These are phyloP conservation scores for Bubo blakistoni DNA, from an alignment of 2,113 vertebrate genomes.

Conservation along the genomic window DNA sequence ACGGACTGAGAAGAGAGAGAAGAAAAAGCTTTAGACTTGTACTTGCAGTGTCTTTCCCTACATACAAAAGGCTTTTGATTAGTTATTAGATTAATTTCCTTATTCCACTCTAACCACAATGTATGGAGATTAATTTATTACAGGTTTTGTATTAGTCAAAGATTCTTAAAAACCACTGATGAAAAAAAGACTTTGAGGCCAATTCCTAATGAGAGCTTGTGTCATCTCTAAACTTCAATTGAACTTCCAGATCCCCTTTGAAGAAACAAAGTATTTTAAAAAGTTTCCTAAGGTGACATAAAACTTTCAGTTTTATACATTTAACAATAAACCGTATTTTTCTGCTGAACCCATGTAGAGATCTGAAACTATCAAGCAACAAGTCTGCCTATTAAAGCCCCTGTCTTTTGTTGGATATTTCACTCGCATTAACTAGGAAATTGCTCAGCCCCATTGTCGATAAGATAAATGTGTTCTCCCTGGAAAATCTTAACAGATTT, in stretches of 20 bases:
- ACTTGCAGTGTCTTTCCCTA: not conserved
- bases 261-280: not conserved
- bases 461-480: not conserved
- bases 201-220: not conserved
- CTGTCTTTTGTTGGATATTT: constrained; percentile 1
- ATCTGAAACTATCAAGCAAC: constrained; percentile 17
- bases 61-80: not conserved
- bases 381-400: not conserved
- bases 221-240: not conserved
- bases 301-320: not conserved
- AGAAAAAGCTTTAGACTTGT: not conserved
- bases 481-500: constrained; percentile 5
- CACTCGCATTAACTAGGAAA: not conserved
- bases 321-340: not conserved
- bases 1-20: not conserved
- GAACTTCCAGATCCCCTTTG: constrained; percentile 15
- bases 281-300: constrained; percentile 20
- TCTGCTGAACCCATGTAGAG: not conserved
- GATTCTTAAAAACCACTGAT: not conserved
- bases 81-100: not conserved
- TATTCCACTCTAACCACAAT: not conserved
- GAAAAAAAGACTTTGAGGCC: not conserved
- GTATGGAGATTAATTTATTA: not conserved
- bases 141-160: not conserved
- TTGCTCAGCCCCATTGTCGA: not conserved